Percentiles rank a stretch among this genome's conserved stretches.
phyloP scores from a whole-genome alignment of 2,888 invertebrate species.

The Epinotia brunnichana region DNA sequence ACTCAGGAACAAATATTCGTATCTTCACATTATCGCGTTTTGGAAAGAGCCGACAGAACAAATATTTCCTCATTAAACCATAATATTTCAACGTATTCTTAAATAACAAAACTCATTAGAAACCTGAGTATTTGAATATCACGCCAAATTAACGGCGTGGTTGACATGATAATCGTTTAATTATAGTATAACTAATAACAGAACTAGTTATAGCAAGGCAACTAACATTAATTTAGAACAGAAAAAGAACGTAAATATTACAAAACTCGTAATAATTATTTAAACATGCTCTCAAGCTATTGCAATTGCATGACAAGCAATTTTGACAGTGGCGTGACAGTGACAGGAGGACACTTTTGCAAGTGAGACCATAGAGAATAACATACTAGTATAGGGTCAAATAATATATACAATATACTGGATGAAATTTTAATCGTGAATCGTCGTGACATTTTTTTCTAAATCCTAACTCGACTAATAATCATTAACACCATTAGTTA shows the following conservation, averaged over 20 bases:
- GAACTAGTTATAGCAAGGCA: neutral
- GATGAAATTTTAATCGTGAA: no score
- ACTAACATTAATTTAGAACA: neutral
- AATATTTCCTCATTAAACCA: no score
- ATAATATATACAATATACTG: no score
- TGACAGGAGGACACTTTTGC: neutral
- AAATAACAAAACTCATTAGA: neutral
- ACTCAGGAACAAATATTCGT: no score
- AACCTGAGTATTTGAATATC: neutral
- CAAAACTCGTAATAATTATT: neutral
- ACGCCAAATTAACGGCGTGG: neutral
- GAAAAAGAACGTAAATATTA: neutral
- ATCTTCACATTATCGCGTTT: no score
- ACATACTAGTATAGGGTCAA: neutral
- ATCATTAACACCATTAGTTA: no score
- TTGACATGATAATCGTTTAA: conserved; percentile 8
- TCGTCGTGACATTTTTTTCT: no score
- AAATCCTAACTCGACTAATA: no score
- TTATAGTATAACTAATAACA: neutral
- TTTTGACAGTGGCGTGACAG: neutral
- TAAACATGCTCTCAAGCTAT: neutral
- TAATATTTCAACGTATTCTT: neutral
- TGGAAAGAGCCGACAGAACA: no score
- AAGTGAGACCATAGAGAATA: neutral
- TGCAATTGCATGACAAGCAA: neutral